Conservation (phyloP, 2,797 vertebrate species). For the Labroides dimidiatus region DNA sequence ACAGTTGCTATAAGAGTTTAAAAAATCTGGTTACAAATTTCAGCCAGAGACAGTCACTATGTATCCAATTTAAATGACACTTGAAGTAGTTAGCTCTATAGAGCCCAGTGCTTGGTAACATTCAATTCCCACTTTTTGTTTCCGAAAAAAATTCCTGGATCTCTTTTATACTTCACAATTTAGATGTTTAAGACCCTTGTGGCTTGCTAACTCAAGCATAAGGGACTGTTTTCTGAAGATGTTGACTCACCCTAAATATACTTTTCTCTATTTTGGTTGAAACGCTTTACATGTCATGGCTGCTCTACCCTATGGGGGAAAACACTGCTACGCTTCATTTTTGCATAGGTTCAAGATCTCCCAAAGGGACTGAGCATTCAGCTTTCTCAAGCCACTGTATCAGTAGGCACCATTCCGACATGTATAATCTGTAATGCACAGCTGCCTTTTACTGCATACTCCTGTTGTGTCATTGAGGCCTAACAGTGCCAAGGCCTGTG, state of each 20-base stretch:
- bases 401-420: conserved; percentile 65
- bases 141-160: conserved; percentile 34
- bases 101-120: neutral
- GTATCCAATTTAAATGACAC: too few relatives aligned
- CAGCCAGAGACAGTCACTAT: too few relatives aligned
- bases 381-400: conserved; percentile 63
- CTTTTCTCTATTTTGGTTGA: conserved; percentile 74
- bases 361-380: conserved; percentile 59
- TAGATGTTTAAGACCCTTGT: conserved; percentile 71
- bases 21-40: too few relatives aligned
- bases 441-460: conserved; percentile 69
- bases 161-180: conserved; percentile 65
- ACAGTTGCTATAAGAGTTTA: too few relatives aligned
- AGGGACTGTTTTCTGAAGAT: conserved; percentile 73
- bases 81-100: neutral
- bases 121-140: conserved; percentile 38
- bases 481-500: conserved; percentile 63
- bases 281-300: conserved; percentile 73
- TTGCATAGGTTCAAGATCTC: conserved; percentile 73
- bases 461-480: conserved; percentile 67
- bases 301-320: conserved; percentile 74
- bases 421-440: conserved; percentile 74
- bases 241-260: conserved; percentile 79
- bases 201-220: conserved; percentile 76
- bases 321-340: conserved; percentile 70